Base-by-base conservation (phyloP, 2,797 vertebrate genomes). In the Acanthiza pusilla region DNA sequence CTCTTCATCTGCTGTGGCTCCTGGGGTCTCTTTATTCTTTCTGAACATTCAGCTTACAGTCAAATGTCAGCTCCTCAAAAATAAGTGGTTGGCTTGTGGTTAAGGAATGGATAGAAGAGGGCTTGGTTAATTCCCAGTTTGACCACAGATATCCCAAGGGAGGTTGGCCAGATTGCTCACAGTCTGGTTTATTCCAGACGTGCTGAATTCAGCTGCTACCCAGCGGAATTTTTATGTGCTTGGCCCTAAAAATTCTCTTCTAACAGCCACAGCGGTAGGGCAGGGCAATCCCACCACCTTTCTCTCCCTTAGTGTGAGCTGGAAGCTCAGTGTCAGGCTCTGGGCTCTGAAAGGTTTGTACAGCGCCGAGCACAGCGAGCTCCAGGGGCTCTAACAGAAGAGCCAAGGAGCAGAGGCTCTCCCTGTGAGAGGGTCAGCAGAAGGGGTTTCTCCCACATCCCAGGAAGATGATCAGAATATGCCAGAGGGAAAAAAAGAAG, bases 51-150 rank as follows among this genome's bases (percentile, higher is more conserved):
- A 91, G 53, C 61, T 93, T 40, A 32, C 62, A 83, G 90, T 67
- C 67, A 74, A 94, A 93, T 68, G 58, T 88, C 92, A 95, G 63
- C 62, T 73, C 26, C 93, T 93, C 76, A 88, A 83, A 95, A 74
- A 71, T 60, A 62, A 81, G 48, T 21, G 12, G 17, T 3, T 89
- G 68, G 61, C 32, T 83, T 57, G 76, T 86, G 76, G 85, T 86
- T 89, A 72, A 90, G 70, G 40, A 92, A 70, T 34, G 38, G 34
- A 34, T 94, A 63, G 58, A 43, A 68, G 81, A 4, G 1, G 21
- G 43, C 11, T 62, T 7, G 2, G n/a, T 42, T 63, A 96, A 77
- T 73, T 81, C 66, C 60, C 76, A 90, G 58, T 66, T 91, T 0
- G 0, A 82, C 66, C 70, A 92, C 87, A 65, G 36, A 53, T 18